Percentiles rank a stretch among this genome's conserved stretches.
phyloP scores from a whole-genome alignment of 2,113 vertebrate species.

The Malurus melanocephalus region DNA sequence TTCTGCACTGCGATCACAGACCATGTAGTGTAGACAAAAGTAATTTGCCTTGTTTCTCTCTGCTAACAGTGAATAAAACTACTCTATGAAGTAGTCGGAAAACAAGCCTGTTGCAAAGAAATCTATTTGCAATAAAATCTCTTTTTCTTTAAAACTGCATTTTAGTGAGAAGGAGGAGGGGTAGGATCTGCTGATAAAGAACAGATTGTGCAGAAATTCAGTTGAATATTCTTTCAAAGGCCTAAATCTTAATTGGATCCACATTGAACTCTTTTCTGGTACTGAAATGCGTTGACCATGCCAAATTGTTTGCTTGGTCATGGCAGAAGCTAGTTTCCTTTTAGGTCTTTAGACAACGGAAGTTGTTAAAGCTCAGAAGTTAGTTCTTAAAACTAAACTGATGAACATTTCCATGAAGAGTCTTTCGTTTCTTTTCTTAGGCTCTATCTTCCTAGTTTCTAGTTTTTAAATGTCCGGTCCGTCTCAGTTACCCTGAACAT shows the following conservation, averaged over 20 bases:
- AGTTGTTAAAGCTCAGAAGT: neutral
- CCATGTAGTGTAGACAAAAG: neutral
- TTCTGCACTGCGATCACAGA: neutral
- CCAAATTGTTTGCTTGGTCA: slow-evolving; percentile 1
- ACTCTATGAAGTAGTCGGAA: neutral
- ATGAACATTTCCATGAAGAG: neutral
- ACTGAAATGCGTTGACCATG: slow-evolving; percentile 10
- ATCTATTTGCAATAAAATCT: neutral
- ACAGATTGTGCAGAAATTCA: slow-evolving; percentile 22
- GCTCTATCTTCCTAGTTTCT: neutral
- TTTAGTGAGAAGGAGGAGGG: neutral
- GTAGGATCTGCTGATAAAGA: slow-evolving; percentile 10
- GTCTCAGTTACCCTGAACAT: neutral
- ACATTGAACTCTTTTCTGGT: neutral
- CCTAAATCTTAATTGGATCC: slow-evolving; percentile 24
- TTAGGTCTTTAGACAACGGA: neutral
- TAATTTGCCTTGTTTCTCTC: slow-evolving; percentile 19
- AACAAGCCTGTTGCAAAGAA: neutral
- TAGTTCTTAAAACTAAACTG: neutral
- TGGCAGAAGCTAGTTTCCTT: slow-evolving; percentile 9
- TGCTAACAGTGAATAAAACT: slow-evolving; percentile 26
- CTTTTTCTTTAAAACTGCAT: neutral
- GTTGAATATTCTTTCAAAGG: slow-evolving; percentile 3
- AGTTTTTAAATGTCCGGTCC: neutral
- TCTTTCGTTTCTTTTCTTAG: neutral